Base-by-base conservation (phyloP, 2,888 invertebrate species). In the Elysia crispata region DNA sequence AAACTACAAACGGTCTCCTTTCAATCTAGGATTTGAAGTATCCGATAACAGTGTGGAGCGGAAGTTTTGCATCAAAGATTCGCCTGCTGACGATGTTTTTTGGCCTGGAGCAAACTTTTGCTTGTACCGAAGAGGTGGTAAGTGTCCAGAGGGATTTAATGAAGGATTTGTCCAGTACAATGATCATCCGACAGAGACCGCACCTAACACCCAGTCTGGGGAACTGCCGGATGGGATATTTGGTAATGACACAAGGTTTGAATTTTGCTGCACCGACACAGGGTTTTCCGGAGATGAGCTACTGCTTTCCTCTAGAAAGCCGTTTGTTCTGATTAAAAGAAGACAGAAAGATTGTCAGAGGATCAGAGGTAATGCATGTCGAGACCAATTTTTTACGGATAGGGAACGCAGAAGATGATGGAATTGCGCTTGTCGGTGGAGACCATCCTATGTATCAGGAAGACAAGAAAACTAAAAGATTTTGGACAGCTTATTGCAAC, bases 281-380 rank as follows among this genome's bases (percentile, higher is more conserved):
- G 78, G 78, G 25, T 72, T 72, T 41, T 13, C 20, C 18, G 33
- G 30, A 1, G 50, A 70, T 18, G 64, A 62, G 20, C 49, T 78
- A 25, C 20, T 62, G 23, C 49, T 72, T 0, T 77, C 84, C 0
- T 76, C 67, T 15, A 64, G 69, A 28, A 79, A 79, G 8, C 82
- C 85, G 6, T 77, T 83, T 23, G 66, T 82, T 5, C 76, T 85
- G 6, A 77, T 83, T 23, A 50, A 72, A 30, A 28, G 76, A 15
- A 57, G 57, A 25, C 33, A 54, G 23, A 30, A 72, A 1, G 49
- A 33, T 20, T 84, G 85, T 57, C 82, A 84, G 60, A 78, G 79
- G 77, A 77, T 84, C 1, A 67, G 74, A 75, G 82, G 82, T 81
- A 64, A 74, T 18, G 41, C 41, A 41, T 41, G 41, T 41, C 3